Percentiles rank a stretch among this genome's conserved stretches.
Conservation (phyloP, 2,113 vertebrate genomes). For the Salvator merianae region DNA sequence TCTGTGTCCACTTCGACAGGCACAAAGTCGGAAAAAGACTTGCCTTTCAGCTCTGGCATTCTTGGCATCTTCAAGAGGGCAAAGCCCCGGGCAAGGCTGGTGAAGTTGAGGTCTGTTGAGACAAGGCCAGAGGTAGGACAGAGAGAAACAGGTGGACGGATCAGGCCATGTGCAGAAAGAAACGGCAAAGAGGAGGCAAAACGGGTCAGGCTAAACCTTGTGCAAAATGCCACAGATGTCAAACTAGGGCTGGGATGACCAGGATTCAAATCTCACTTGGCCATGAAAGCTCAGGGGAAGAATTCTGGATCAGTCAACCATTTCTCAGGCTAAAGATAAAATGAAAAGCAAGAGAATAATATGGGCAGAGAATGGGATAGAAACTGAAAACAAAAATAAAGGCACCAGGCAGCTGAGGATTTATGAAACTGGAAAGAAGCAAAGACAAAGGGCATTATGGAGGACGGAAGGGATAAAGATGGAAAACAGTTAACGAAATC, state of each 20-base stretch:
- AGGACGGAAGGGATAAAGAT: too few species aligned
- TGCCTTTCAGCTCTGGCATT: constrained; percentile 93
- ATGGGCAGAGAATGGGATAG: too few species aligned
- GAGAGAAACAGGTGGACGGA: background rate
- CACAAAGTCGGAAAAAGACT: constrained; percentile 81
- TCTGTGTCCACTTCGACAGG: constrained; percentile 82
- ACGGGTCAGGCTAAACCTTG: background rate
- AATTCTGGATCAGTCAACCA: too few species aligned
- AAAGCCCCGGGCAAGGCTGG: constrained; percentile 85
- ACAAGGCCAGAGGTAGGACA: background rate
- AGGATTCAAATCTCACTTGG: too few species aligned
- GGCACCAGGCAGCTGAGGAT: too few species aligned
- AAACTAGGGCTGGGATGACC: too few species aligned
- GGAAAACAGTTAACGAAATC: too few species aligned
- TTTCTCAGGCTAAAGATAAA: too few species aligned
- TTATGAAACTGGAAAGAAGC: background rate
- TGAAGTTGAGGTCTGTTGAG: constrained; percentile 89
- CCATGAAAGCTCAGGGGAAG: too few species aligned
- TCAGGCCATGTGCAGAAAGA: background rate
- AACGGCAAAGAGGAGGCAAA: background rate
- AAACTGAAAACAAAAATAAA: too few species aligned
- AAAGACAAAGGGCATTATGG: background rate
- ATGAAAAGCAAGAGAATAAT: too few species aligned
- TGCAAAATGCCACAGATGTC: background rate
- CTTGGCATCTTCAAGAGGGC: constrained; percentile 90